Evolutionary conservation across 2,113 vertebrate genomes (phyloP), one percentile per base, ranked within the genome.

Genomic region (Megaceryle torquata): DNA sequence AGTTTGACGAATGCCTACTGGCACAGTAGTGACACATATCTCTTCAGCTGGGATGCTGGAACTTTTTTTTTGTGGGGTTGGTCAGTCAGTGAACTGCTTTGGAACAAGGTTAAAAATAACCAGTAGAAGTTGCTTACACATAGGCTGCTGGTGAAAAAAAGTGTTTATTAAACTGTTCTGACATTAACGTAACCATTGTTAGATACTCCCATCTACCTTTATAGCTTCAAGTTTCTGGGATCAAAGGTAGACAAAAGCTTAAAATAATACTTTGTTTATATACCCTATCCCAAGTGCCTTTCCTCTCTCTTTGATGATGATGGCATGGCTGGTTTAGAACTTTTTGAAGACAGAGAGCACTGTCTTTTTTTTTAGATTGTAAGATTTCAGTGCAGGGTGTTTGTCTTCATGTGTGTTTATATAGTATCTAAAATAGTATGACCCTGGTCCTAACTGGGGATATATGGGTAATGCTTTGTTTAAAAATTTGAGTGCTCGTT

Each of bases 181-280:
- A 92, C 77, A 46, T 37, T 78, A 89, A 88, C 13, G 0, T 95
- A 86, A 85, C 84, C 26, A 53, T 79, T 91, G 57, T 82, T 91
- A 79, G 65, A 84, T 82, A 78, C 35, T 44, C 15, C 5, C 26
- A 20, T 84, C 44, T 82, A 78, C 91, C 86, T 95, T 84, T 43
- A 56, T 24, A 86, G 43, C 48, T 78, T 15, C 0, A 24, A 86
- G 57, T 71, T 96, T 87, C 89, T 82, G 3, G 10, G 56, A 93
- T 95, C 83, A 93, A 91, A 86, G 77, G 69, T 92, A 93, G 72
- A 57, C 60, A 84, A 92, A 84, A 89, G 77, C 89, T 89, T 93
- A 93, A 95, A 97, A 93, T 90, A 95, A 74, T 82, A 82, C 81
- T 69, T 83, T 87, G 95, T 95, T 95, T 96, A 91, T 76, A 76